Evolutionary conservation across 2,888 invertebrate species (phyloP).

Genomic region (Conus canariensis): DNA sequence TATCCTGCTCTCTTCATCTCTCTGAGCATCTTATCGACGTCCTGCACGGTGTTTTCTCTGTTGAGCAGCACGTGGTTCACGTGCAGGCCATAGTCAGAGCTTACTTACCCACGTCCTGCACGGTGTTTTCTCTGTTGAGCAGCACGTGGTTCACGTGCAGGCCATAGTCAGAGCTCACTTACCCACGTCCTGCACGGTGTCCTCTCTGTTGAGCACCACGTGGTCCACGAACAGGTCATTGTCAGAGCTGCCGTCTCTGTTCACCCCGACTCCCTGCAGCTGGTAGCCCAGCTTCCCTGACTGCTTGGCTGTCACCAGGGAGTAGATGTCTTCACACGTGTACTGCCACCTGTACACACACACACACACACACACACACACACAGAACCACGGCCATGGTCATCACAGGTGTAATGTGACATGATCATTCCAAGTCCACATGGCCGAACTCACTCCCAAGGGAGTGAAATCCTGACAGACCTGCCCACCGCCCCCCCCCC

Average conservation of each 20-base stretch:
- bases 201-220: neutral
- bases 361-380: too few relatives aligned
- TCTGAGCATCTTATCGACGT: too few relatives aligned
- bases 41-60: neutral
- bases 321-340: constrained; percentile 43
- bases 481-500: too few relatives aligned
- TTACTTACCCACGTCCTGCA: too few relatives aligned
- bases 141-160: neutral
- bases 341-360: neutral
- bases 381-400: too few relatives aligned
- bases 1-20: too few relatives aligned
- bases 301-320: constrained; percentile 18
- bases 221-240: neutral
- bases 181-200: neutral
- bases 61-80: constrained; percentile 5
- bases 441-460: too few relatives aligned
- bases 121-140: neutral
- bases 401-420: too few relatives aligned
- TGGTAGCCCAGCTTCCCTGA: neutral
- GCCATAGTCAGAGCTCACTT: neutral
- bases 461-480: too few relatives aligned
- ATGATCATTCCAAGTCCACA: too few relatives aligned
- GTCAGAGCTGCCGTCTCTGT: neutral
- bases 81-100: neutral
- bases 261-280: neutral